Percentiles rank a stretch among this genome's conserved stretches.
These are phyloP conservation scores for Tryphoninae sp. DNA, from an alignment of 2,888 invertebrate species.

Conservation along the genomic window DNA sequence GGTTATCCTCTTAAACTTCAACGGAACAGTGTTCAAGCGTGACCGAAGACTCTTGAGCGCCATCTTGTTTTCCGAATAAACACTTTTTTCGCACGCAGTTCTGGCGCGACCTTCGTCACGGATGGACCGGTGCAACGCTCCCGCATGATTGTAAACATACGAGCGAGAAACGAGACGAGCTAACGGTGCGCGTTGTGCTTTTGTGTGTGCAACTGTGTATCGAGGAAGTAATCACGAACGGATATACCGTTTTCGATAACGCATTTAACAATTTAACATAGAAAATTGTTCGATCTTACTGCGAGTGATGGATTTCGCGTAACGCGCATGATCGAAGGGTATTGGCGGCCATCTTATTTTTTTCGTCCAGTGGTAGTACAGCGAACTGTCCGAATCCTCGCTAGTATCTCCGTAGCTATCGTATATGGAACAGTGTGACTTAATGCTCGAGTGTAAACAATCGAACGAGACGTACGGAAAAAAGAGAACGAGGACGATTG, in stretches of 20 bases:
- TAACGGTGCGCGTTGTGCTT: not conserved
- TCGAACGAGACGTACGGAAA: slow-evolving; percentile 25
- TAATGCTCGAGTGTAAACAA: slow-evolving; percentile 34
- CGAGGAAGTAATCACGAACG: not conserved
- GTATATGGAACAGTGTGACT: slow-evolving; percentile 5
- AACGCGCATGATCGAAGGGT: not conserved
- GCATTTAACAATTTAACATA: not conserved
- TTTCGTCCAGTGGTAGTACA: not conserved
- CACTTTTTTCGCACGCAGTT: slow-evolving; percentile 7
- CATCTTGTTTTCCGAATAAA: slow-evolving; percentile 6
- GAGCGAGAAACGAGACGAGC: not conserved
- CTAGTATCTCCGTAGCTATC: slow-evolving; percentile 25
- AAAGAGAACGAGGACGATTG: slow-evolving; percentile 55
- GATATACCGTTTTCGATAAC: not conserved
- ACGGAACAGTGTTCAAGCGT: not conserved
- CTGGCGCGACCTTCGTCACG: slow-evolving; percentile 1
- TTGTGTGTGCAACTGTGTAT: not conserved
- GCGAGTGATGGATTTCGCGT: not conserved
- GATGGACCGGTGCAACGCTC: slow-evolving; percentile 26
- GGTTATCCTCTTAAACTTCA: too few species aligned
- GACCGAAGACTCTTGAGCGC: slow-evolving; percentile 9
- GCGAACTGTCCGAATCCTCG: not conserved
- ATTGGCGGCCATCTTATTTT: not conserved
- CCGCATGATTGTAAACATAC: slow-evolving; percentile 17
- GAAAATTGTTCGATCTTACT: not conserved